phyloP scores from a whole-genome alignment of 2,888 invertebrate genomes.

The Chrysopilus asiliformis region DNA sequence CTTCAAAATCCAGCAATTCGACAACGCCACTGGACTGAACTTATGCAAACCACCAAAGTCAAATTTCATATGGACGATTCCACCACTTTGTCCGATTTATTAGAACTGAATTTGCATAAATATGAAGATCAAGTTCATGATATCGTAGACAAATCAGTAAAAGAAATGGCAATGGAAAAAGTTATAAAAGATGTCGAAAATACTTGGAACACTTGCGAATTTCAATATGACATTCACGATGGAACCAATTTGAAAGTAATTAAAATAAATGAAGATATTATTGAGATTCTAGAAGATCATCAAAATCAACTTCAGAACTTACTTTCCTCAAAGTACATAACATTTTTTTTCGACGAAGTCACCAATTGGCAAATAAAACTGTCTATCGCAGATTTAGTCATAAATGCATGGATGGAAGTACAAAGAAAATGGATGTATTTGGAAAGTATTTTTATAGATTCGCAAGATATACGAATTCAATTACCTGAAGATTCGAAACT shows the following conservation, averaged over 20 bases:
- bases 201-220: slow-evolving; percentile 74
- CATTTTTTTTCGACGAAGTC: slow-evolving; percentile 72
- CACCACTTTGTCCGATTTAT: slow-evolving; percentile 76
- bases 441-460: slow-evolving; percentile 91
- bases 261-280: slow-evolving; percentile 71
- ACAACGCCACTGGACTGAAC: slow-evolving; percentile 85
- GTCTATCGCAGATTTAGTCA: slow-evolving; percentile 78
- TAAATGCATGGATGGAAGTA: slow-evolving; percentile 72
- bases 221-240: slow-evolving; percentile 65
- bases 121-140: slow-evolving; percentile 91
- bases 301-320: slow-evolving; percentile 90
- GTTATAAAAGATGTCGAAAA: slow-evolving; percentile 69
- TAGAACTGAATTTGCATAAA: slow-evolving; percentile 78
- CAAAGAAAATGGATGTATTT: slow-evolving; percentile 90
- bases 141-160: slow-evolving; percentile 90
- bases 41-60: slow-evolving; percentile 86
- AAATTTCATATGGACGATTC: slow-evolving; percentile 32
- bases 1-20: slow-evolving; percentile 89
- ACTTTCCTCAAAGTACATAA: slow-evolving; percentile 86
- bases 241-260: slow-evolving; percentile 65
- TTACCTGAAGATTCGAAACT: slow-evolving; percentile 80
- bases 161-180: slow-evolving; percentile 95
- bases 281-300: slow-evolving; percentile 89
- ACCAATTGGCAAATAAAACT: slow-evolving; percentile 79
- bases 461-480: slow-evolving; percentile 85